These are phyloP conservation scores for Aphelenchoides avenae DNA, from an alignment of 1,140 invertebrate genomes.

Conservation along the genomic window DNA sequence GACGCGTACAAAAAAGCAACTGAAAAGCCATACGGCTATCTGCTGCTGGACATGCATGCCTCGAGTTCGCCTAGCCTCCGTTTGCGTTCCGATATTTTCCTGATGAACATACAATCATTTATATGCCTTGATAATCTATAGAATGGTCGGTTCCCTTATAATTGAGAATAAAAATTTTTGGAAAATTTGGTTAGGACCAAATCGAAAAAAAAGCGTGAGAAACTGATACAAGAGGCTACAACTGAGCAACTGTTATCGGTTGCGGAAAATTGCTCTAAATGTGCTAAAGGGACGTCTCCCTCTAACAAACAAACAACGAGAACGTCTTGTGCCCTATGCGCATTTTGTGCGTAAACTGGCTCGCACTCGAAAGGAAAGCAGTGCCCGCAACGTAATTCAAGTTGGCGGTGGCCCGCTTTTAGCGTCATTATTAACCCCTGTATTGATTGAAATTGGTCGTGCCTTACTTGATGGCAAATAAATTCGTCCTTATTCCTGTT, in stretches of 20 bases:
- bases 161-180: background rate
- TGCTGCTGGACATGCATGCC: slow-evolving; percentile 15
- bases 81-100: slow-evolving; percentile 10
- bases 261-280: slow-evolving; percentile 16
- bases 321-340: slow-evolving; percentile 7
- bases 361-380: too few species aligned
- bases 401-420: background rate
- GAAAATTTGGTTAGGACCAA: background rate
- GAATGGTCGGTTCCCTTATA: slow-evolving; percentile 3
- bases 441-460: background rate
- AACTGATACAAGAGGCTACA: background rate
- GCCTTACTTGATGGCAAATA: slow-evolving; percentile 2
- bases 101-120: slow-evolving; percentile 7
- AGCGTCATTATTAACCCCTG: slow-evolving; percentile 3
- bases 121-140: slow-evolving; percentile 3
- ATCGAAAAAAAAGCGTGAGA: slow-evolving; percentile 2
- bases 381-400: background rate
- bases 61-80: slow-evolving; percentile 4
- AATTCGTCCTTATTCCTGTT: slow-evolving; percentile 6
- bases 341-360: slow-evolving; percentile 1
- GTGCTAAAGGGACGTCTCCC: background rate
- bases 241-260: slow-evolving; percentile 3
- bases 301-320: slow-evolving; percentile 5
- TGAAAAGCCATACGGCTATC: slow-evolving; percentile 6
- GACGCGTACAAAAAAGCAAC: slow-evolving; percentile 13